A percentile compares a stretch with the other conserved stretches of the same genome.
Conservation (phyloP, 64 coral and sea anemone genomes). For the Stichodactyla helianthus region DNA sequence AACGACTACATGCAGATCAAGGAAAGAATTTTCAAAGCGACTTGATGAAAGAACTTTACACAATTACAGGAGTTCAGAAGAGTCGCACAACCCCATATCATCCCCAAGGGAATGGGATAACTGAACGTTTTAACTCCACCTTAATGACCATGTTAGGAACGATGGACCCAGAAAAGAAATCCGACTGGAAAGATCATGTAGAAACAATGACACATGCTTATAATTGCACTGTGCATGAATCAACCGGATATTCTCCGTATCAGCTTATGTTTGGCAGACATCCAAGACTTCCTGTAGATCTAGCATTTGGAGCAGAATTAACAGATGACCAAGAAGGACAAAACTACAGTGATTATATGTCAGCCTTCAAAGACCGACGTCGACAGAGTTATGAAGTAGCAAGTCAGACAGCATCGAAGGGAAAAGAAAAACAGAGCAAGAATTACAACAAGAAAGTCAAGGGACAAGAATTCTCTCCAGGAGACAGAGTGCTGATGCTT, state of each 20-base stretch:
- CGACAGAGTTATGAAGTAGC: slow-evolving; percentile 1
- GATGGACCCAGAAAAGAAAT: neutral
- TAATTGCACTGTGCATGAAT: too few relatives aligned
- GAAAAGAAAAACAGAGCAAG: neutral
- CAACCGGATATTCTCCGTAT: too few relatives aligned
- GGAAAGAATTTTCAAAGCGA: neutral
- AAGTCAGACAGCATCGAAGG: neutral
- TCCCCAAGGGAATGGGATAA: slow-evolving; percentile 23
- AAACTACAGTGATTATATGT: neutral
- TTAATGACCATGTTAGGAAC: slow-evolving; percentile 22
- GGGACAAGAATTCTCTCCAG: neutral
- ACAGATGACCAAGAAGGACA: neutral
- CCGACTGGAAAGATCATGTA: slow-evolving; percentile 9
- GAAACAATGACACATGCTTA: slow-evolving; percentile 15
- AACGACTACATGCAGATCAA: slow-evolving; percentile 26
- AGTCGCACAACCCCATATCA: slow-evolving; percentile 15
- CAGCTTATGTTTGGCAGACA: neutral
- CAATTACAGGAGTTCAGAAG: neutral
- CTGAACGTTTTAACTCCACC: slow-evolving; percentile 21
- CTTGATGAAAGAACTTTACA: slow-evolving; percentile 1
- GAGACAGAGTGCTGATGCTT: neutral
- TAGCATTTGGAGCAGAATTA: neutral
- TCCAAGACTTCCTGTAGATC: neutral
- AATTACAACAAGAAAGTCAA: slow-evolving; percentile 4
- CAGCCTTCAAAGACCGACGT: neutral